Conservation (phyloP, 1,140 invertebrate species). For the Venturia canescens region DNA sequence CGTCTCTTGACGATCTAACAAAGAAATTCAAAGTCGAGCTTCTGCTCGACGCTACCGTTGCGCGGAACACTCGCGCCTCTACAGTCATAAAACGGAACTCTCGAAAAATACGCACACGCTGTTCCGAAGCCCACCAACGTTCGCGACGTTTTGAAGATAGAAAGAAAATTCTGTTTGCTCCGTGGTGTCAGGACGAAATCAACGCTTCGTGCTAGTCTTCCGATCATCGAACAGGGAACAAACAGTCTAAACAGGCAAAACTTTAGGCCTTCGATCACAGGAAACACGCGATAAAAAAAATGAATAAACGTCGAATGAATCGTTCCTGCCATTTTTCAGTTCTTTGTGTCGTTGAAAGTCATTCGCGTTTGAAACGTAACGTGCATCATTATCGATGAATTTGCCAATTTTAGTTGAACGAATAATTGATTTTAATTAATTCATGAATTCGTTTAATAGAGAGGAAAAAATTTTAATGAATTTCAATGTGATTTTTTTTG, state of each 20-base stretch:
- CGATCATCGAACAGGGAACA: conserved; percentile 37
- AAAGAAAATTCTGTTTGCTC: conserved; percentile 30
- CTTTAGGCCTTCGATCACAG: conserved; percentile 53
- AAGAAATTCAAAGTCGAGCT: conserved; percentile 47
- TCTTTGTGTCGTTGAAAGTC: too few relatives aligned
- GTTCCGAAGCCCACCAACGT: conserved; percentile 4
- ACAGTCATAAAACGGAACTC: conserved; percentile 46
- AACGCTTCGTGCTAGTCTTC: conserved; percentile 47
- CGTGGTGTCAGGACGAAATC: not conserved
- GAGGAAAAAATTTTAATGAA: too few relatives aligned
- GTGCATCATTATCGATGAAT: too few relatives aligned
- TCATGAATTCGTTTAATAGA: too few relatives aligned
- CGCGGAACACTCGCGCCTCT: conserved; percentile 26
- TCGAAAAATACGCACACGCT: too few relatives aligned
- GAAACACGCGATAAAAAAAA: not conserved
- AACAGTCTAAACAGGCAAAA: too few relatives aligned
- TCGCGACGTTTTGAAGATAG: conserved; percentile 55
- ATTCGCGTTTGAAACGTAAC: not conserved
- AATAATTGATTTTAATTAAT: too few relatives aligned
- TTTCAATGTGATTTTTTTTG: too few relatives aligned
- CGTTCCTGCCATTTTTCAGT: conserved; percentile 19
- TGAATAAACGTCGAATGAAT: not conserved
- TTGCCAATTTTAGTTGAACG: too few relatives aligned
- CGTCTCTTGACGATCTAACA: conserved; percentile 54
- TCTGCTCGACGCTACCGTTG: conserved; percentile 1